A percentile compares a stretch with the other conserved stretches of the same genome.
Conservation (phyloP, 2,113 vertebrate species). For the Ginglymostoma cirratum region DNA sequence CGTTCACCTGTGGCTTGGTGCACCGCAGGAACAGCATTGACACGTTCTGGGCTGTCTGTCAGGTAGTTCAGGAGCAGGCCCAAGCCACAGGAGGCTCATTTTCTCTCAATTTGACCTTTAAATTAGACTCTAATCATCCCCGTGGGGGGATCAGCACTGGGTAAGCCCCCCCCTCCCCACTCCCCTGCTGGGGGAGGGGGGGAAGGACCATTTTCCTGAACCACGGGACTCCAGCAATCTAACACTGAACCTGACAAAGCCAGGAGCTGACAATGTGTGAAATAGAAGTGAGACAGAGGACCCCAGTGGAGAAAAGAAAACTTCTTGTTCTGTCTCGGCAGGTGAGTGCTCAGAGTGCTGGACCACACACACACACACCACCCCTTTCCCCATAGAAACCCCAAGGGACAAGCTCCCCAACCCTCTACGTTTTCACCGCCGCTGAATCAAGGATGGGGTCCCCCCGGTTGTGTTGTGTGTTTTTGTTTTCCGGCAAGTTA, state of each 20-base stretch:
- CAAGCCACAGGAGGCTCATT: constrained; percentile 43
- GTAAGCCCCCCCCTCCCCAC: constrained; percentile 14
- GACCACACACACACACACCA: constrained; percentile 23
- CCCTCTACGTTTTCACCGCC: background rate
- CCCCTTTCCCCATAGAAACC: constrained; percentile 41
- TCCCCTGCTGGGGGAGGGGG: constrained; percentile 40
- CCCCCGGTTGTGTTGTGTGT: background rate
- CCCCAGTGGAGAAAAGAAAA: background rate
- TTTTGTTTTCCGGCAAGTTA: constrained; percentile 40
- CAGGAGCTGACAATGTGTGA: constrained; percentile 40
- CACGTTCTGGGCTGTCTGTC: constrained; percentile 44
- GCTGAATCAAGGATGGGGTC: constrained; percentile 45
- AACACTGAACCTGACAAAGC: constrained; percentile 40
- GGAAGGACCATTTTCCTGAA: constrained; percentile 43
- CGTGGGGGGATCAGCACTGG: constrained; percentile 40
- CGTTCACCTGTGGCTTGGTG: constrained; percentile 42
- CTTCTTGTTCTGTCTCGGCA: constrained; percentile 40
- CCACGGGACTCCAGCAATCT: constrained; percentile 38
- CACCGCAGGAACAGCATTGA: constrained; percentile 38
- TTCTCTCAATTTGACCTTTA: constrained; percentile 45
- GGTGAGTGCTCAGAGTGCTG: constrained; percentile 41
- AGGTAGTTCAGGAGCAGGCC: constrained; percentile 42
- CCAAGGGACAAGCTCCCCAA: constrained; percentile 26
- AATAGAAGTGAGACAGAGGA: constrained; percentile 39
- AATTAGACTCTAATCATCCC: constrained; percentile 48